Evolutionary conservation across 2,113 vertebrate genomes (phyloP), one percentile per base, ranked within the genome.

Genomic region (Trichomycterus rosablanca): DNA sequence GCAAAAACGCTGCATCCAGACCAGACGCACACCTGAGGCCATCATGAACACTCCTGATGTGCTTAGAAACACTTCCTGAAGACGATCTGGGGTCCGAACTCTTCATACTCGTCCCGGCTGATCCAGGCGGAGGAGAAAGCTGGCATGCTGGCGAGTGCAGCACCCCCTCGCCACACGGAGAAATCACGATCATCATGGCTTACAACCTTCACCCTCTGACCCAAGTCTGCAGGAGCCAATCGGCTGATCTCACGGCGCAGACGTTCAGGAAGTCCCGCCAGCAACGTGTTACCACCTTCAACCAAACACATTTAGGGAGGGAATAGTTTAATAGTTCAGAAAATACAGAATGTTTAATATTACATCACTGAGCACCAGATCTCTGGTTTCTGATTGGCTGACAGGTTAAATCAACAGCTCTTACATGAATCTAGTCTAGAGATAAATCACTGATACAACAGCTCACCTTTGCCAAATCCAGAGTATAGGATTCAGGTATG

Each of bases 21-120:
- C 5, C 5, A 2, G 2, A 15, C 40, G 7, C 3, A 42, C 14
- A 7, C 40, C 16, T 15, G 16, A 44, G 3, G n/a, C n/a, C 5
- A 44, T 2, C 42, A 2, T 5, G 42, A 45, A 30, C 7, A 30
- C 26, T 7, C 26, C 26, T n/a, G n/a, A n/a, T n/a, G 7, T 0
- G 10, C 32, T 87, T 74, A 88, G 73, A 89, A 89, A 39, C 86
- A 89, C 68, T 85, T 88, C 66, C 84, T 86, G 75, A 81, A 79
- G 52, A 87, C 80, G 0, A 87, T 86, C 58, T 78, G 75, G 0
- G 85, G 80, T 1, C 85, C 85, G 0, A 71, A 73, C 52, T 88
- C 85, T 5, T 84, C 78, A 0, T 87, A 89, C 16, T 88, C 87
- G 0, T 80, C 77, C 15, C 30, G 77, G 40, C 79, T 78, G 78